Percentiles rank a stretch among this genome's conserved stretches.
Evolutionary conservation across 1,140 invertebrate species (phyloP).

Genomic region (Diorhabda carinulata): DNA sequence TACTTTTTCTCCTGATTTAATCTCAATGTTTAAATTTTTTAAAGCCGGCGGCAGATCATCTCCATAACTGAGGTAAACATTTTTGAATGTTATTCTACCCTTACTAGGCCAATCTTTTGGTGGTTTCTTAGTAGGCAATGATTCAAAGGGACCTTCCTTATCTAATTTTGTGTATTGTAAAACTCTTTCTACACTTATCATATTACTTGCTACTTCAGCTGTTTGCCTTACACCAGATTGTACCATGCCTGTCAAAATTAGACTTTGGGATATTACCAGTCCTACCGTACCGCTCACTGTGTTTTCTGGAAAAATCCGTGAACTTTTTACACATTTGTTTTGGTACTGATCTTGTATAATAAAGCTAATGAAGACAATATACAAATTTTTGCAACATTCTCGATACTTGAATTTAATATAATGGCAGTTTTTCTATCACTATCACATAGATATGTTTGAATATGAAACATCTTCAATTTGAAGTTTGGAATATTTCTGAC

Average conservation of each 20-base stretch:
- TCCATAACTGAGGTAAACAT: constrained; percentile 59
- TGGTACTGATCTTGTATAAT: too few species aligned
- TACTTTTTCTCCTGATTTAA: constrained; percentile 67
- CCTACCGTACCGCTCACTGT: constrained; percentile 64
- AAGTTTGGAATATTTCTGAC: not conserved
- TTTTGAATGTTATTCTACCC: constrained; percentile 65
- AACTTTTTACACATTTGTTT: too few species aligned
- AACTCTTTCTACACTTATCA: constrained; percentile 77
- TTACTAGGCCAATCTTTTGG: constrained; percentile 65
- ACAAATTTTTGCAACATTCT: too few species aligned
- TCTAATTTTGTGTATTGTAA: constrained; percentile 72
- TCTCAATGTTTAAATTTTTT: constrained; percentile 62
- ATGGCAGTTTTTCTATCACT: too few species aligned
- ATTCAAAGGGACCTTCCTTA: constrained; percentile 54
- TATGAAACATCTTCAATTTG: too few species aligned
- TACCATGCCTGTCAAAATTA: constrained; percentile 74
- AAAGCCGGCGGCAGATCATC: constrained; percentile 56
- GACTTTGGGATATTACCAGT: constrained; percentile 78
- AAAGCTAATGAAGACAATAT: too few species aligned
- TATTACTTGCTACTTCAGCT: constrained; percentile 67
- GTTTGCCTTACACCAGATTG: constrained; percentile 80
- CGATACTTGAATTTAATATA: too few species aligned
- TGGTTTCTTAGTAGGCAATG: constrained; percentile 50
- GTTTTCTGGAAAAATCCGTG: constrained; percentile 1
- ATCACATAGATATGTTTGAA: too few species aligned